Percentiles rank a stretch among this genome's conserved stretches.
Conservation (phyloP, 2,113 vertebrate species). For the Bos taurus region DNA sequence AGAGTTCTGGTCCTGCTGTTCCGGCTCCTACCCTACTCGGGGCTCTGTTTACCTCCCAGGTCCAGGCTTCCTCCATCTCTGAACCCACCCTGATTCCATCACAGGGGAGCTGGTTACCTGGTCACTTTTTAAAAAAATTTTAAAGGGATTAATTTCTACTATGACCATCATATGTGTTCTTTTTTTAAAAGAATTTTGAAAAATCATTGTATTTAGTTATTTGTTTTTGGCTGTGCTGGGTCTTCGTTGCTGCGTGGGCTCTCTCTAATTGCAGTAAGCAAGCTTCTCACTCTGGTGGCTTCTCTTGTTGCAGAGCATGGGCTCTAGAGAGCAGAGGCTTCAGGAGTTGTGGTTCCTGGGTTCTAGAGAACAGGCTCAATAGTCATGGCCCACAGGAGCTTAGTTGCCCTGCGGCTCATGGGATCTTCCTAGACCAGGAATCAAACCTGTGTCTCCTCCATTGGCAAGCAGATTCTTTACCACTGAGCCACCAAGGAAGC, state of each 20-base stretch:
- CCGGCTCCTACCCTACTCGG: too few species aligned
- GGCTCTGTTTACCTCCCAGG: neutral
- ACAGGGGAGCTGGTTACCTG: neutral
- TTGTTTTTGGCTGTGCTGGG: neutral
- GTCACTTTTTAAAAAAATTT: neutral
- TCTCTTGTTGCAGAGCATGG: neutral
- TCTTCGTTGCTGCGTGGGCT: neutral
- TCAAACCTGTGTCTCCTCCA: neutral
- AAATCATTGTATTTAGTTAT: neutral
- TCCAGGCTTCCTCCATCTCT: too few species aligned
- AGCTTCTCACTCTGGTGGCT: neutral
- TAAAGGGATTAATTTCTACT: neutral
- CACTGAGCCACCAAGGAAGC: neutral
- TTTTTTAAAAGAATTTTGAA: neutral
- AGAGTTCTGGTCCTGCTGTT: too few species aligned
- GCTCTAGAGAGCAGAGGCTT: neutral
- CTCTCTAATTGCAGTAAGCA: neutral
- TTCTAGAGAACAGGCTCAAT: neutral
- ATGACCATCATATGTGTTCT: neutral
- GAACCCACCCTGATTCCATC: neutral
- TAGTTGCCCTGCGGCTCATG: neutral
- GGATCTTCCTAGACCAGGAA: neutral
- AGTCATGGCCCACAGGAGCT: neutral
- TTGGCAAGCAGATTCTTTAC: neutral
- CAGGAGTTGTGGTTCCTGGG: neutral